Base-by-base conservation (phyloP, 92 coral and sea anemone species). In the Montipora capitata region DNA sequence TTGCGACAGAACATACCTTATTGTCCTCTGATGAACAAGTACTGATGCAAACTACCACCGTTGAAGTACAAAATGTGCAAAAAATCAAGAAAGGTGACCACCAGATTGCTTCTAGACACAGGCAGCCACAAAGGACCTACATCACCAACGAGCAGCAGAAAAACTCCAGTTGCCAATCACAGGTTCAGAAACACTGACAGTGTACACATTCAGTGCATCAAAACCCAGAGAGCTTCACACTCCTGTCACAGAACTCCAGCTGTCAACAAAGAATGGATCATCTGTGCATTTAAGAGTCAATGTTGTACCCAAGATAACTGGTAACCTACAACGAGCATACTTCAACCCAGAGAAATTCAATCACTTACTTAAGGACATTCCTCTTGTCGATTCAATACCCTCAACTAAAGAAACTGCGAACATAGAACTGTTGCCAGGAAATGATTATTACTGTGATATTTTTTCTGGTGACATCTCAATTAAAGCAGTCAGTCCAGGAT, bases 81-180 rank as follows among this genome's bases (percentile, higher is more conserved):
- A 38, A 45, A 82, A 59, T 54, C 73, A 58, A 4, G 48, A 18
- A 72, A 64, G 70, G n/a, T 45, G 56, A 49, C 82, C 56, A 74
- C 64, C 40, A 67, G 90, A 68, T 35, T 82, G 49, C 79, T 87
- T 11, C 18, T 91, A n/a, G 94, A 93, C 45, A 82, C 85, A 10
- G 92, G 92, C 15, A 91, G 91, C 65, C 92, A 90, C 92, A 90
- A 72, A 17, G 90, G 4, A 68, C 90, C 0, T 90, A 90, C 74
- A 68, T 93, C 40, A 82, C 94, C 6, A 58, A 64, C 10, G 39
- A 72, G 16, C 38, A 17, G 85, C 76, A 85, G 87, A 90, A 11
- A 54, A 35, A 49, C 77, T 81, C 13, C 48, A 71, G 40, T 80
- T 76, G 40, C 92, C 80, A 38, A 82, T 82, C 15, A 82, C 64